Base-by-base conservation (phyloP, 2,797 vertebrate genomes). In the Zenarchopterus dispar region DNA sequence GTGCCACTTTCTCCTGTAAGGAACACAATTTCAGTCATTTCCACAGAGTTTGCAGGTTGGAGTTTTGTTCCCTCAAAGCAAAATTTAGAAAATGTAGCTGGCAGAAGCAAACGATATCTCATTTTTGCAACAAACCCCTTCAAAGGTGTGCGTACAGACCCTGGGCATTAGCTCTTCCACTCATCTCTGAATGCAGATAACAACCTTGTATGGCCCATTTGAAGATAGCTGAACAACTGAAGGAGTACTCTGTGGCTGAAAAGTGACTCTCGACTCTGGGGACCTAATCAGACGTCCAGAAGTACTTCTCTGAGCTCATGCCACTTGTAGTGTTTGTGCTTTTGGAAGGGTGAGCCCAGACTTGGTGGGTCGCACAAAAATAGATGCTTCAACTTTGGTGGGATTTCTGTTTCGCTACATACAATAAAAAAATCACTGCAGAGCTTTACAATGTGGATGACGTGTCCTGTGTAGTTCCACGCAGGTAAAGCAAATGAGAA, bases 281-380 rank as follows among this genome's bases (percentile, higher is more conserved):
- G 82, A 84, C 56, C 78, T 83, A 87, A 89, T 88, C 85, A 88
- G 74, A 46, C 54, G 8, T 67, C 61, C 55, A 23, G 61, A 56
- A 69, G 60, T 73, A 48, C 84, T 77, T 39, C 61, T 78, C 72
- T 66, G 70, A 84, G 75, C 62, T 60, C 60, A 8, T 5, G 56
- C 55, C 66, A 61, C 79, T 63, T 77, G 62, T 70, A 67, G 54
- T 7, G 77, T 70, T 67, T 74, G 75, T 43, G 60, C 50, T 21
- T 71, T 73, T 58, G 50, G 70, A 50, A 57, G 53, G 11, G 44
- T 52, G 56, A 44, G 45, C 28, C 5, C 16, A 73, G 73, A 84
- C 71, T 75, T 57, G 61, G 68, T 70, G 56, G 72, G 8, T 0
- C 8, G 67, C 61, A 66, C 44, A 62, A 77, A 86, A 82, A 72